Percentiles rank a stretch among this genome's conserved stretches.
Evolutionary conservation across 1,140 invertebrate genomes (phyloP).

Genomic region (Listronotus bonariensis): DNA sequence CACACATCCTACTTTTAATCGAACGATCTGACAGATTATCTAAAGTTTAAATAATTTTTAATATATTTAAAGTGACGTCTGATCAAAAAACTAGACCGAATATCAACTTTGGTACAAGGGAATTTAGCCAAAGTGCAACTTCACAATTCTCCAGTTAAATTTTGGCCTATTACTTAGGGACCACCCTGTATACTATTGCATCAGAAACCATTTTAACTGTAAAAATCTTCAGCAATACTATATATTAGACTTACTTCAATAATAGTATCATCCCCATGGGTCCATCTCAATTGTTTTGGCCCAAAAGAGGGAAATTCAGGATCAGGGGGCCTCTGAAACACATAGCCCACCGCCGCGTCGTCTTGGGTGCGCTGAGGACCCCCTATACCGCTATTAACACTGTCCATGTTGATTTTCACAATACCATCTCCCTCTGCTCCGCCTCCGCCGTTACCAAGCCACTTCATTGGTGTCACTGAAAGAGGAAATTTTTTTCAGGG

Average conservation of each 20-base stretch:
- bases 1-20: too few relatives aligned
- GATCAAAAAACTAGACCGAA: too few relatives aligned
- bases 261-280: constrained; percentile 76
- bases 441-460: constrained; percentile 51
- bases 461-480: constrained; percentile 56
- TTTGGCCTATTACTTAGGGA: too few relatives aligned
- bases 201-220: not conserved
- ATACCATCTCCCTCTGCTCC: constrained; percentile 48
- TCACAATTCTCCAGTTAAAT: too few relatives aligned
- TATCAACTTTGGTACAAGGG: too few relatives aligned
- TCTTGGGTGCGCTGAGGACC: constrained; percentile 60
- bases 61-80: too few relatives aligned
- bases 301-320: constrained; percentile 72
- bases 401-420: constrained; percentile 53
- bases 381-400: constrained; percentile 24
- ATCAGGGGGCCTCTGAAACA: constrained; percentile 82
- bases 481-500: constrained; percentile 2
- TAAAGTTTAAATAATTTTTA: too few relatives aligned
- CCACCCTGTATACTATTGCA: not conserved
- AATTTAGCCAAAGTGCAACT: not conserved
- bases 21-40: too few relatives aligned
- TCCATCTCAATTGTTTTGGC: constrained; percentile 76
- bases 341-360: constrained; percentile 85
- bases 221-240: not conserved
- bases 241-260: constrained; percentile 66